Base-by-base conservation (phyloP, 2,888 invertebrate species). In the Spisula subtruncata region DNA sequence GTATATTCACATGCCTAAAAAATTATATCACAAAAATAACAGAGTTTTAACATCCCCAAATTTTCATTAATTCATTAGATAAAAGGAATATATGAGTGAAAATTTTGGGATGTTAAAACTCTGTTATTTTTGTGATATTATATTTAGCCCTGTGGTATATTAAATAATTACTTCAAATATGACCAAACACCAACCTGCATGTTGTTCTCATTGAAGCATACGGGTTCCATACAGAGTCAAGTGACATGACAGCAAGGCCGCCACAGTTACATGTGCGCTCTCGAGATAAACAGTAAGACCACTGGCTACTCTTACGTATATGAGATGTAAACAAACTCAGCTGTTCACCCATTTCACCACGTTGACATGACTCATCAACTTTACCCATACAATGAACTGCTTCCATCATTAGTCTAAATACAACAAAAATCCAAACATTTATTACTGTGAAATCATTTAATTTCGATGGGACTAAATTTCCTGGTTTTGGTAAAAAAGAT, bases 251-350 rank as follows among this genome's bases (percentile, higher is more conserved):
- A 18, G 87, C 83, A 85, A 79, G 79, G 10, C 85, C 85, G 0
- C 92, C 92, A 82, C 92, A 92, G 16, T 85, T n/a, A 71, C 89
- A 88, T 12, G 82, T 81, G 20, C 90, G 71, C 35, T 87, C 54
- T 41, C 46, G 25, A 18, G 85, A 32, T 16, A 90, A 81, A 81
- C 92, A 92, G 8, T 32, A 32, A 4, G 85, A 56, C 89, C 90
- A 92, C 12, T 83, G 83, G 5, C 12, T 32, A 71, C 85, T 86
- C 6, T 51, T 60, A 46, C 48, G 83, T 41, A 92, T 79, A 32
- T 75, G 29, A 1, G 41, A 16, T 8, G 88, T 66, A 51, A 79
- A 85, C 4, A 71, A 6, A 18, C 60, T 29, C 0, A 91, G 29
- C 5, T 85, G 48, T 60, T 46, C 25, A 32, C 66, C 75, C 82